Conservation (phyloP, 2,797 vertebrate species). For the Hippocampus kuda region DNA sequence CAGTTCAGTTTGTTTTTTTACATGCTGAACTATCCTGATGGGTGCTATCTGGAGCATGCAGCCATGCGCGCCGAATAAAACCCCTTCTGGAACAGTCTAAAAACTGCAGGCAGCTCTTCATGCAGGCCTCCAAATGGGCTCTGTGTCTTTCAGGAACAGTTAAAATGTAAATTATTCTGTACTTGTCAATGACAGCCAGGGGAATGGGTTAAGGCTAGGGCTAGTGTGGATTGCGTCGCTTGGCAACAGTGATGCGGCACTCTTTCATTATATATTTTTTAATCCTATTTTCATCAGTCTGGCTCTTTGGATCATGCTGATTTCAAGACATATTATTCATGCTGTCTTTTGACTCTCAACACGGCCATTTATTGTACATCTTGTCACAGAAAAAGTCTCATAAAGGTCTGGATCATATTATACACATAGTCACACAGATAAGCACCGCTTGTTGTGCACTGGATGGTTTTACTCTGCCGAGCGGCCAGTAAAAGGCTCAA, state of each 20-base stretch:
- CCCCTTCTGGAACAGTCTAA: conserved; percentile 53
- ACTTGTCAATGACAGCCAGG: conserved; percentile 45
- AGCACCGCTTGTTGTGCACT: too few relatives aligned
- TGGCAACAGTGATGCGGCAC: not conserved
- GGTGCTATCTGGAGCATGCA: conserved; percentile 44
- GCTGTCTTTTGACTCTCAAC: not conserved
- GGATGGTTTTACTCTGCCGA: too few relatives aligned
- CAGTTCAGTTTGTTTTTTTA: conserved; percentile 14
- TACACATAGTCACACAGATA: not conserved
- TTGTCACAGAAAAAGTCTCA: not conserved
- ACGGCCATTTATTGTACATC: not conserved
- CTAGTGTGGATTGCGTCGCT: conserved; percentile 2
- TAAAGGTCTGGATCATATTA: not conserved
- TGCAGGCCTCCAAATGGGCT: conserved; percentile 45
- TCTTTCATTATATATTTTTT: not conserved
- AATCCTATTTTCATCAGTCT: not conserved
- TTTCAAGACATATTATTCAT: not conserved
- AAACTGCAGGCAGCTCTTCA: conserved; percentile 46
- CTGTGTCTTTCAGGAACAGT: conserved; percentile 51
- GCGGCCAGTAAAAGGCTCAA: too few relatives aligned
- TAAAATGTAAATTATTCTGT: conserved; percentile 60
- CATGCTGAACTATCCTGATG: conserved; percentile 26
- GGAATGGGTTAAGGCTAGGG: conserved; percentile 32
- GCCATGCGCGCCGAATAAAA: conserved; percentile 47
- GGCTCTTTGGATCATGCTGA: not conserved